Base-by-base conservation (phyloP, 2,888 invertebrate species). In the Abscondita cerata region DNA sequence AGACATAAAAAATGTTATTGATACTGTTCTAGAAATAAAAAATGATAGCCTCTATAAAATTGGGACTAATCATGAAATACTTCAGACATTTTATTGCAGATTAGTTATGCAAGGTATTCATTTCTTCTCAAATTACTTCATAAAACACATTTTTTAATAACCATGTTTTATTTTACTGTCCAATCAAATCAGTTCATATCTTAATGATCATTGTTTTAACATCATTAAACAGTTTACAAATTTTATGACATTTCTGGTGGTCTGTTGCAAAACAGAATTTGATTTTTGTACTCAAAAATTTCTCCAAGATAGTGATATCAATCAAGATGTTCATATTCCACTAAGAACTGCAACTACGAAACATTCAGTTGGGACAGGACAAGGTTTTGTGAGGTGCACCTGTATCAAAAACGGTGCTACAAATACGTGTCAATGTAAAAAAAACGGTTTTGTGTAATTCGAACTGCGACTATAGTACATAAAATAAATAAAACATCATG, bases 1-100 rank as follows among this genome's bases (percentile, higher is more conserved):
- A 57, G 64, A 66, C 55, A 65, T 68, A 19, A 59, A 65, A 50
- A 70, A 70, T 62, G 64, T 70, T 44, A 63, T 70, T 55, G 70
- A 57, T 64, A 65, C 71, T 25, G 62, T 70, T 47, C 61, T 68
- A 58, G 51, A 68, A 56, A 60, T 36, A 61, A 59, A 53, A 56
- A 60, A 69, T 36, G 61, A 68, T 9, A 57, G 60, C 52, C 55
- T 69, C 41, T 59, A 68, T 50, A 67, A 69, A 36, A 44, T 69
- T 38, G 64, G 67, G 16, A 68, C 66, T 40, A 67, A 68, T 53
- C 46, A 69, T 62, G 66, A 64, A 25, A 52, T 52, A 40, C 38
- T 62, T 3, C 48, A 25, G 11, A 57, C n/a, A 48, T 5, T n/a
- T 11, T 48, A 48, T 25, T 41, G 41, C 41, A 41, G 13, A 13